Evolutionary conservation across 2,888 invertebrate genomes (phyloP).

Genomic region (Nephrotoma flavescens): DNA sequence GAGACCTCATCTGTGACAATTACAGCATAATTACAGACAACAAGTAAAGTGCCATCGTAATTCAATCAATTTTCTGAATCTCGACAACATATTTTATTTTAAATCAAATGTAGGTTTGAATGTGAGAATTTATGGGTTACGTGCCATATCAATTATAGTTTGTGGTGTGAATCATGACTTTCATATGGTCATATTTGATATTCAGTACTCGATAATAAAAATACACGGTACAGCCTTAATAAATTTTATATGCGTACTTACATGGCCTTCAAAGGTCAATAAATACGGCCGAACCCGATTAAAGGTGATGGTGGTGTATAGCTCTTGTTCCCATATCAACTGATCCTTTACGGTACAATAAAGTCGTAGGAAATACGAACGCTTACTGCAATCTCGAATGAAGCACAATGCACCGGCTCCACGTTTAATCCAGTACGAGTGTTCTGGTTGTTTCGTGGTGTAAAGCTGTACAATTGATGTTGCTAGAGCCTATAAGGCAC

Average conservation of each 20-base stretch:
- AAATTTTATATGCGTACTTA: slow-evolving; percentile 26
- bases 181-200: too few species aligned
- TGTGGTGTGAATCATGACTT: too few species aligned
- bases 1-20: too few species aligned
- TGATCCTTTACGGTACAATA: slow-evolving; percentile 64
- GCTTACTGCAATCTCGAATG: slow-evolving; percentile 73
- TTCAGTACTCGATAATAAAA: too few species aligned
- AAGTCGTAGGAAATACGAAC: slow-evolving; percentile 85
- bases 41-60: too few species aligned
- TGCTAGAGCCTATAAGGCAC: slow-evolving; percentile 50
- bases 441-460: slow-evolving; percentile 68
- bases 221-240: background rate
- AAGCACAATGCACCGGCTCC: slow-evolving; percentile 81
- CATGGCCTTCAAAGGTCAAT: slow-evolving; percentile 89
- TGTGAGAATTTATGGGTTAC: too few species aligned
- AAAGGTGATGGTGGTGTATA: slow-evolving; percentile 82
- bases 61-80: too few species aligned
- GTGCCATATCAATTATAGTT: too few species aligned
- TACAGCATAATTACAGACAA: too few species aligned
- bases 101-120: too few species aligned
- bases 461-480: slow-evolving; percentile 79
- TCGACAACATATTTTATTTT: too few species aligned
- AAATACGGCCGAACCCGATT: slow-evolving; percentile 63
- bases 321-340: slow-evolving; percentile 88
- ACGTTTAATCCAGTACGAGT: slow-evolving; percentile 72